These are phyloP conservation scores for Variabilichromis moorii DNA, from an alignment of 2,113 vertebrate genomes.

Conservation along the genomic window DNA sequence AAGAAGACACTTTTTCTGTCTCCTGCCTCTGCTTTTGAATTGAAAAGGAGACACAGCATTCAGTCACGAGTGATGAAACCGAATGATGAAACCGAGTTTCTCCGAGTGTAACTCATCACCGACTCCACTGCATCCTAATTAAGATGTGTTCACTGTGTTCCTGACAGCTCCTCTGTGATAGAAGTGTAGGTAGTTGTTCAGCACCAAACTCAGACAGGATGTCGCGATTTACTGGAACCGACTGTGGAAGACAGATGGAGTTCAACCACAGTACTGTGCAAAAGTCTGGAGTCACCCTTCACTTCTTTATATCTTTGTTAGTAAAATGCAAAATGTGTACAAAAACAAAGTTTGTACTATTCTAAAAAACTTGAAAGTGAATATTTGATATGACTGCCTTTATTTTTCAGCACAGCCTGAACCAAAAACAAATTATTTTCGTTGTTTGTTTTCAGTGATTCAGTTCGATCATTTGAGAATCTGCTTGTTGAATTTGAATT, in stretches of 20 bases:
- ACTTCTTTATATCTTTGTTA: background rate
- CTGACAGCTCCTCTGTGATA: background rate
- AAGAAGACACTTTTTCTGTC: background rate
- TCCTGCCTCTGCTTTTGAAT: background rate
- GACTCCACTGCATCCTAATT: background rate
- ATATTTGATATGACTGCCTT: background rate
- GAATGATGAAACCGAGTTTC: background rate
- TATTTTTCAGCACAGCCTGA: background rate
- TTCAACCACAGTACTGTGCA: background rate
- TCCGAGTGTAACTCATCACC: background rate
- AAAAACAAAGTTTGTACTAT: background rate
- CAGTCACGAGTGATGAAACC: background rate
- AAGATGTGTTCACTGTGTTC: background rate
- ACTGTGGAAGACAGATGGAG: background rate
- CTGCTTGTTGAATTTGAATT: background rate
- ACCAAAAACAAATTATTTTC: background rate
- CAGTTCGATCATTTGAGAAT: background rate
- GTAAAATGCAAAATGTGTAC: background rate
- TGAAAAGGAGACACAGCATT: background rate
- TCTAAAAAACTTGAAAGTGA: background rate
- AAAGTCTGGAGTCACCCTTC: background rate
- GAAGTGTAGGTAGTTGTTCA: background rate
- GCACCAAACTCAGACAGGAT: background rate
- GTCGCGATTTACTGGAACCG: background rate
- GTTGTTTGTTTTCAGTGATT: background rate